Evolutionary conservation across 2,888 invertebrate genomes (phyloP), one percentile per base, ranked within the genome.

Genomic region (Aleiodes testaceus): DNA sequence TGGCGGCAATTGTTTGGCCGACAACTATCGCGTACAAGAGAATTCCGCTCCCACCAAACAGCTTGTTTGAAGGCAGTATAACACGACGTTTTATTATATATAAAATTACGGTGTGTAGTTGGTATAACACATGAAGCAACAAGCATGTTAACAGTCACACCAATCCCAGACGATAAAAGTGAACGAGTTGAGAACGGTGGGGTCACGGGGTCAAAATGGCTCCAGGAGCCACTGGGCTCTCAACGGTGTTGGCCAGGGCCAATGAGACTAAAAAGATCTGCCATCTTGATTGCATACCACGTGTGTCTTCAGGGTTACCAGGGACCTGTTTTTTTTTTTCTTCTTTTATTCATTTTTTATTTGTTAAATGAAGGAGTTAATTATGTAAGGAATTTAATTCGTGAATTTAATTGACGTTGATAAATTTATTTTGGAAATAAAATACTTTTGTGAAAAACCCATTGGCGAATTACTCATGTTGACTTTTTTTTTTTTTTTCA

Each of bases 1-100:
- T 87, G 87, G 84, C 85, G 84, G 85, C 87, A 87, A 87, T 87
- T 87, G 87, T 87, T 87, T 87, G 87, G 87, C 87, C 85, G 83
- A 85, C 85, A 22, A 45, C 63, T 63, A 63, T 63, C 59, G 36
- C 59, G 45, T 47, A 45, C 63, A 85, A 55, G 79, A 87, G 86
- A 86, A 87, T 87, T 87, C 85, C 86, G 84, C 85, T 84, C 85
- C 85, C 84, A 84, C 80, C 82, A 83, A 79, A 79, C 22, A 42
- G 50, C 72, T 36, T 36, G 36, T 36, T 36, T 36, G 36, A 36
- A 36, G 36, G 36, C 36, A 36, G 9, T 67, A 53, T 72, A 67
- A 72, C 66, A 68, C 72, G 70, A 70, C 65, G 47, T 55, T 65
- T 69, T 66, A 70, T 68, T 59, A 66, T 72, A 68, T 63, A 20